These are phyloP conservation scores for Varanus salvator DNA, from an alignment of 2,113 vertebrate species.

Conservation along the genomic window DNA sequence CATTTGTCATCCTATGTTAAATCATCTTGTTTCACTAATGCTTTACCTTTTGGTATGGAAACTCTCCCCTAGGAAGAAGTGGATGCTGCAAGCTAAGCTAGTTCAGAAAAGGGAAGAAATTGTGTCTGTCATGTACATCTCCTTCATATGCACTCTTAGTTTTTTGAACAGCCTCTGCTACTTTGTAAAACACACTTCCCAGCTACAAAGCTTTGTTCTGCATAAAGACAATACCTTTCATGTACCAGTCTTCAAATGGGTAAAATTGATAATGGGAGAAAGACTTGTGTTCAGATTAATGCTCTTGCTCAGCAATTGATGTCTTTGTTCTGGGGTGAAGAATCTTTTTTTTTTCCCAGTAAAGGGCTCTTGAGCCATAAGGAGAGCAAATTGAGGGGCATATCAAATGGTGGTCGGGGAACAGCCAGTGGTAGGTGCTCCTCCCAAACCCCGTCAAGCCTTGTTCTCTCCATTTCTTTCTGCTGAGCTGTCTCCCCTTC, in stretches of 20 bases:
- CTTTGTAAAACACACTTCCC: background rate
- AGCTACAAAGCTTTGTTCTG: slow-evolving; percentile 17
- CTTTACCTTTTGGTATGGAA: slow-evolving; percentile 11
- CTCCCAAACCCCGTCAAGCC: no score
- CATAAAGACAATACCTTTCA: background rate
- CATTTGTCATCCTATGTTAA: slow-evolving; percentile 34
- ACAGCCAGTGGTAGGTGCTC: no score
- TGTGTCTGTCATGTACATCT: slow-evolving; percentile 7
- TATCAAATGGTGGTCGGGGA: no score
- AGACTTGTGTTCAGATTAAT: background rate
- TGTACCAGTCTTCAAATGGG: slow-evolving; percentile 49
- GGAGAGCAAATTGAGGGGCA: no score
- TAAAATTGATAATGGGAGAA: slow-evolving; percentile 17
- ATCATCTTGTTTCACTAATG: slow-evolving; percentile 43
- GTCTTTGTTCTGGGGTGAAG: background rate
- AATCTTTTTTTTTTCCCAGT: no score
- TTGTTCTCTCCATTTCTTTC: no score
- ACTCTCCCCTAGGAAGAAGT: slow-evolving; percentile 12
- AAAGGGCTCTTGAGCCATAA: no score
- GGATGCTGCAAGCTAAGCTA: slow-evolving; percentile 26
- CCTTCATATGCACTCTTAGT: background rate
- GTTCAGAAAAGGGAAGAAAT: slow-evolving; percentile 27
- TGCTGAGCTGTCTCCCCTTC: no score
- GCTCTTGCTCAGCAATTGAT: background rate
- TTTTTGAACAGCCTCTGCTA: background rate